These are phyloP conservation scores for Aspidoscelis tigris DNA, from an alignment of 2,113 vertebrate genomes.

Conservation along the genomic window DNA sequence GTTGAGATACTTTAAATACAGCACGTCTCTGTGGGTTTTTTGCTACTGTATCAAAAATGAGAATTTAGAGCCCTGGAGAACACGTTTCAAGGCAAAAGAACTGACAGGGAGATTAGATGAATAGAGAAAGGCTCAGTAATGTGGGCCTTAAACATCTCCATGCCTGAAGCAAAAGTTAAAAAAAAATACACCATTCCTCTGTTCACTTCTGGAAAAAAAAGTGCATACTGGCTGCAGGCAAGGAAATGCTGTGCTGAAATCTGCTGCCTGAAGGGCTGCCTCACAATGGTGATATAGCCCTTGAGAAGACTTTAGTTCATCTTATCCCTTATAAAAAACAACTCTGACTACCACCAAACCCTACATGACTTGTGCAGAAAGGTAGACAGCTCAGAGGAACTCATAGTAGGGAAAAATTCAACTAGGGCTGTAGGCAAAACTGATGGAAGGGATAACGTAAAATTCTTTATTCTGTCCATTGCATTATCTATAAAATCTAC, in stretches of 20 bases:
- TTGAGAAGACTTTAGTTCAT: background rate
- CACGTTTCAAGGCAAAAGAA: background rate
- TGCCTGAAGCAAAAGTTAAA: constrained; percentile 10
- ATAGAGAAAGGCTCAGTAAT: background rate
- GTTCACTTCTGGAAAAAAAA: background rate
- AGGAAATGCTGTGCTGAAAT: background rate
- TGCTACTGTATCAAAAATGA: background rate
- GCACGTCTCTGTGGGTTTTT: background rate
- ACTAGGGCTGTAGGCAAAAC: too few species aligned
- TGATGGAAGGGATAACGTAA: background rate
- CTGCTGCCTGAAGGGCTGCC: background rate
- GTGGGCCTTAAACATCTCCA: too few species aligned
- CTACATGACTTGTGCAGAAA: too few species aligned
- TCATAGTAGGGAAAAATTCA: too few species aligned
- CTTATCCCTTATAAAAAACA: too few species aligned
- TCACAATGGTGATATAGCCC: background rate
- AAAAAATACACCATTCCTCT: background rate
- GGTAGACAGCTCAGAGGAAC: background rate
- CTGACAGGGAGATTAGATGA: background rate
- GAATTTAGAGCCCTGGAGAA: background rate
- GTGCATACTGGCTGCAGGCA: background rate
- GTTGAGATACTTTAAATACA: background rate
- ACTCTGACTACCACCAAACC: too few species aligned
- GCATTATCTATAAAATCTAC: background rate
- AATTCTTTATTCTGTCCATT: background rate